These are phyloP conservation scores for Drosophila limbata DNA, from an alignment of 2,888 invertebrate species.

Conservation along the genomic window DNA sequence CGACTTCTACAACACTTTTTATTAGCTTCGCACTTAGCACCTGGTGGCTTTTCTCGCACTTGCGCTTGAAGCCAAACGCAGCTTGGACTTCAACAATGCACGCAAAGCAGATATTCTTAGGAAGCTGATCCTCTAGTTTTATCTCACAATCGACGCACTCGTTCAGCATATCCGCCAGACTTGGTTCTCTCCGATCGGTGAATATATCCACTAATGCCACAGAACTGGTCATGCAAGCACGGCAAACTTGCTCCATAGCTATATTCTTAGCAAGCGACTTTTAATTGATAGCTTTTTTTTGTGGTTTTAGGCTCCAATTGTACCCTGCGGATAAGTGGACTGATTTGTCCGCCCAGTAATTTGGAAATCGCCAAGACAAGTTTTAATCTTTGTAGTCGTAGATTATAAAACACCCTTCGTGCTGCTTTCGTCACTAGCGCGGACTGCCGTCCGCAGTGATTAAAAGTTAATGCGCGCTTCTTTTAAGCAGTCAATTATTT, in stretches of 20 bases:
- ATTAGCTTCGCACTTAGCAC: slow-evolving; percentile 15
- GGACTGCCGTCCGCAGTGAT: no score
- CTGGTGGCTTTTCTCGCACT: slow-evolving; percentile 35
- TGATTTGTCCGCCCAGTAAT: no score
- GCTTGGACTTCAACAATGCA: slow-evolving; percentile 43
- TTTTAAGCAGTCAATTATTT: not conserved
- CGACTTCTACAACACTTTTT: not conserved
- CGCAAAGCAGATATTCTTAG: slow-evolving; percentile 27
- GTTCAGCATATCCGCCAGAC: slow-evolving; percentile 29
- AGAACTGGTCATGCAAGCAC: slow-evolving; percentile 44
- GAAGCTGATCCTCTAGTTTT: slow-evolving; percentile 28
- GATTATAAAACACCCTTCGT: no score
- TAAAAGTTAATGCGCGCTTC: not conserved
- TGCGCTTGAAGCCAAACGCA: slow-evolving; percentile 47
- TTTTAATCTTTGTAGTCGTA: not conserved
- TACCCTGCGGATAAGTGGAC: no score
- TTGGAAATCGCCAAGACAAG: no score
- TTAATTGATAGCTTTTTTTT: slow-evolving; percentile 14
- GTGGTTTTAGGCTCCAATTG: no score
- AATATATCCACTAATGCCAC: slow-evolving; percentile 45
- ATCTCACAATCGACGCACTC: slow-evolving; percentile 38
- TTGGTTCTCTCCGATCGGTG: slow-evolving; percentile 35
- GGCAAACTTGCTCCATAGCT: slow-evolving; percentile 41
- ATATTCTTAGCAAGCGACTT: slow-evolving; percentile 27
- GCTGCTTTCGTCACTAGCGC: no score